Evolutionary conservation across 2,888 invertebrate species (phyloP), one percentile per base, ranked within the genome.

Genomic region (Strigamia maritima): DNA sequence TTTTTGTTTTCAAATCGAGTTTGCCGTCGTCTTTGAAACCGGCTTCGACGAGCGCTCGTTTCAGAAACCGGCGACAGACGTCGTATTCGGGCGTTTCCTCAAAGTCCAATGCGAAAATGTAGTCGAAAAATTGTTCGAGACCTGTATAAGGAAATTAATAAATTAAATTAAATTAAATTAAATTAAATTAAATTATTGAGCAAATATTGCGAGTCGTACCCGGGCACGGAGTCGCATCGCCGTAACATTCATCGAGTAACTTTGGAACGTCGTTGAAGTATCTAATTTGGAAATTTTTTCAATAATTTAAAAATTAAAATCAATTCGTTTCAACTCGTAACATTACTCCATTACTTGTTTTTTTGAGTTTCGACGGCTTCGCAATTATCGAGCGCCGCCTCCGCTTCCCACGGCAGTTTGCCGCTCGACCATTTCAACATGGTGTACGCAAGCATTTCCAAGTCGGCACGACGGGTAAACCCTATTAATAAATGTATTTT

Each of bases 361-460:
- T 90, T 90, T 82, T 88, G 86, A 76, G 85, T 85, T 80, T 88
- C 87, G 74, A 90, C 89, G 81, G 86, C 86, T 77, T 88, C 88
- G 24, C 87, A 87, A 83, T 84, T 83, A 44, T 83, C 89, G 81
- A 91, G 89, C 44, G n/a, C n/a, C n/a, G n/a, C n/a, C n/a, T 91
- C 88, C 78, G 91, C 90, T 85, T 93, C 93, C 97, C 97, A 98
- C 0, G 97, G 97, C 80, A 98, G 87, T 83, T 89, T 90, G 0
- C 94, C 94, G 81, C 93, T 93, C 54, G 95, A 87, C 98, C 98
- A 98, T 85, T 94, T 95, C 2, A 97, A 88, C 84, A 98, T 88
- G 87, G 98, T 98, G 85, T 94, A 99, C 0, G 94, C 97, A 78
- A 99, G 89, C 81, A 95, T 95, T 88, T 99, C 98, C 79, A 98